Evolutionary conservation across 2,888 invertebrate genomes (phyloP), one percentile per base, ranked within the genome.

Genomic region (Exocentrus adspersus): DNA sequence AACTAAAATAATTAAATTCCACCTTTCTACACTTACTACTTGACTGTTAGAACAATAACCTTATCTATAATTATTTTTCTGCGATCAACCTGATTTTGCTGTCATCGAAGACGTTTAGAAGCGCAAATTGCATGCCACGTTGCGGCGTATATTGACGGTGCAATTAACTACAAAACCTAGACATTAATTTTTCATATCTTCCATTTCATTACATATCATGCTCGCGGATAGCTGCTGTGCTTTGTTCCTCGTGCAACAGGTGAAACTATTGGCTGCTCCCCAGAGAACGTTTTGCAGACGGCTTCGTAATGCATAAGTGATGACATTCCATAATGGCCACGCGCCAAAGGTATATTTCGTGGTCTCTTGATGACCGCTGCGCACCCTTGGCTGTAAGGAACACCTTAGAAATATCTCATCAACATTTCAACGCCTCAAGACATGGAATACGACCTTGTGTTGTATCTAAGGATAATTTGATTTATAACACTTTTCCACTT

Each of bases 281-380:
- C 45, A 67, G 85, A 85, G 86, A 85, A 78, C 85, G 84, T 84
- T 86, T 86, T 85, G 81, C 78, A 78, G 80, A 81, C 82, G 81
- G 80, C 80, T 80, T 82, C 42, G 61, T 60, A 56, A 87, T 87
- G 86, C 86, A 87, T 87, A 86, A 87, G 84, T 87, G 86, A 87
- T 86, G 85, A 82, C 84, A 80, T 82, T 83, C 83, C 57, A 82
- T 79, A 78, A 78, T 79, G 78, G 74, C 75, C 74, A 75, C 72
- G 76, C 75, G 74, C 68, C 72, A 57, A 62, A 71, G 70, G 70
- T 70, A 64, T 60, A 62, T 68, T 65, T 63, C 60, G 65, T 57
- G 66, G 57, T 69, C 69, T 72, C 70, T 64, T 65, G 70, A 69
- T 70, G 71, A 64, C 64, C 68, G 50, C 61, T 19, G 50, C 14